phyloP scores from a whole-genome alignment of 2,888 invertebrate species.

The Yponomeuta malinellus region DNA sequence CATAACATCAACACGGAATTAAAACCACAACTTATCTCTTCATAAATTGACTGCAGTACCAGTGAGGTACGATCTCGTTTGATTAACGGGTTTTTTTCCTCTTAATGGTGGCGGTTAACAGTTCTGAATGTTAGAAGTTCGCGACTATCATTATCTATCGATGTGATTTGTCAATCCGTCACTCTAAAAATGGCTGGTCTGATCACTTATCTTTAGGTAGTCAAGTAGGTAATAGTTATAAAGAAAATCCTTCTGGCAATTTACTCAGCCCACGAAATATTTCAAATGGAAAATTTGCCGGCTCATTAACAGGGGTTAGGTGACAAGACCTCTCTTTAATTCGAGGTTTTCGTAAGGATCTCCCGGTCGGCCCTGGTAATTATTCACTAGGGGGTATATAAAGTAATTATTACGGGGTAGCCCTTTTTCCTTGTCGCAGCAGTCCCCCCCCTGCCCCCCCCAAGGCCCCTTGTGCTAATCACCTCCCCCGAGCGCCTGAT shows the following conservation, averaged over 20 bases:
- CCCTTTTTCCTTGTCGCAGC: conserved; percentile 70
- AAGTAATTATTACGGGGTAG: conserved; percentile 71
- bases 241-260: neutral
- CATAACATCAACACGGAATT: conserved; percentile 35
- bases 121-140: too few relatives aligned
- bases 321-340: conserved; percentile 34
- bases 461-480: conserved; percentile 50
- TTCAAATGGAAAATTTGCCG: conserved; percentile 48
- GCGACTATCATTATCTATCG: too few relatives aligned
- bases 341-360: conserved; percentile 64
- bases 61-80: too few relatives aligned
- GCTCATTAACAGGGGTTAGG: conserved; percentile 52
- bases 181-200: too few relatives aligned
- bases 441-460: conserved; percentile 42
- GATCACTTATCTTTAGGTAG: too few relatives aligned
- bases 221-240: too few relatives aligned
- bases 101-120: too few relatives aligned
- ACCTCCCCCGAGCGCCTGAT: conserved; percentile 56
- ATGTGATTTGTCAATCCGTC: too few relatives aligned
- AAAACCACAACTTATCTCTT: conserved; percentile 28
- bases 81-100: too few relatives aligned
- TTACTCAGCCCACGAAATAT: neutral
- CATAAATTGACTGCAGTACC: neutral
- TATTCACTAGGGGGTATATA: conserved; percentile 71
- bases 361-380: conserved; percentile 61